Base-by-base conservation (phyloP, 2,113 vertebrate species). In the Equus przewalskii region DNA sequence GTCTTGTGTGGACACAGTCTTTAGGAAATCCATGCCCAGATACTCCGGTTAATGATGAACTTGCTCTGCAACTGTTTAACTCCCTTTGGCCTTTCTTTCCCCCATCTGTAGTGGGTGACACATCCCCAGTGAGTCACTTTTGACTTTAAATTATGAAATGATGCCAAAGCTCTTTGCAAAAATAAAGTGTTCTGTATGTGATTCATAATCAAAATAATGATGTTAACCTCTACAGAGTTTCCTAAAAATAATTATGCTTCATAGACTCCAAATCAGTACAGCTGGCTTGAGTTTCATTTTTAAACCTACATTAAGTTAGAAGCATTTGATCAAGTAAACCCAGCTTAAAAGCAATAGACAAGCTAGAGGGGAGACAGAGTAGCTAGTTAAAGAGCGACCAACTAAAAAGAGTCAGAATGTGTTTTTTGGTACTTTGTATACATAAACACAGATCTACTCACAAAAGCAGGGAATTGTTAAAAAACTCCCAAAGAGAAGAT, bases 121-220 rank as follows among this genome's bases (percentile, higher is more conserved):
- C 56, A 86, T 72, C 16, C 15, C 14, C 91, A 73, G 62, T 51
- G 91, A 97, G 73, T 82, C 86, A 86, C 82, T 94, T 91, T 83
- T 89, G 69, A 94, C 72, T 96, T 91, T 95, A 96, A 97, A 91
- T 96, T 96, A 75, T 72, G 46, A 82, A 96, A 87, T 0, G 3
- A 70, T 86, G 69, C 80, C 85, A 97, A 94, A 92, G 21, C 12
- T 88, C 30, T 82, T 95, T 93, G 64, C 56, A 95, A 91, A 97
- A 97, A 91, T 89, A 91, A 95, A 96, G 78, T 89, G 51, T 76
- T 97, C 69, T 88, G 28, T 93, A 56, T 91, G 41, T 97, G 89
- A 97, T 97, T 96, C 91, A 97, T 97, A 96, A 94, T 94, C 88
- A 93, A 93, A 97, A 97, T 93, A 96, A 96, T 96, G 88, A 94